Percentiles rank a stretch among this genome's conserved stretches.
These are phyloP conservation scores for Ramphastos sulfuratus DNA, from an alignment of 2,113 vertebrate genomes.

Conservation along the genomic window DNA sequence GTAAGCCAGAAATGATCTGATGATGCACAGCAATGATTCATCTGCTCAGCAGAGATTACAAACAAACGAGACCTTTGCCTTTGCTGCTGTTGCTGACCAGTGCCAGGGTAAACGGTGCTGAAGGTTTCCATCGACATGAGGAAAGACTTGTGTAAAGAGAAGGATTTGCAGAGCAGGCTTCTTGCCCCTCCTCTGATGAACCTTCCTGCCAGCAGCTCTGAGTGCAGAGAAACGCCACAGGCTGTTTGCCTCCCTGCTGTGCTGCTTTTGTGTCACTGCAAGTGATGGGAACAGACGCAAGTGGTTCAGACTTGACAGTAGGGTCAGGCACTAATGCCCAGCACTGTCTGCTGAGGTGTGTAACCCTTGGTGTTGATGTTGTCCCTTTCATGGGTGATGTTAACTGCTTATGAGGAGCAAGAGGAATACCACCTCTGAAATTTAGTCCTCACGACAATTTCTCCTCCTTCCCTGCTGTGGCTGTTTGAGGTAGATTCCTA, in stretches of 20 bases:
- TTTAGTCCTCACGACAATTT: neutral
- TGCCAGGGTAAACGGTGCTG: neutral
- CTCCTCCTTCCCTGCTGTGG: neutral
- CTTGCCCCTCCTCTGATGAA: neutral
- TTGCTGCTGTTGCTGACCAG: neutral
- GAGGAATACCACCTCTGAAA: neutral
- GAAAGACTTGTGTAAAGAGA: neutral
- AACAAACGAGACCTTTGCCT: slow-evolving; percentile 45
- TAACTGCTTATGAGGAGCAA: neutral
- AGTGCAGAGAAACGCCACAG: neutral
- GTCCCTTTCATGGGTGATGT: neutral
- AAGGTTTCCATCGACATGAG: neutral
- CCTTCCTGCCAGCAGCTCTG: neutral
- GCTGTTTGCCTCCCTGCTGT: neutral
- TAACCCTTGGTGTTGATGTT: neutral
- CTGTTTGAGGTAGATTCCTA: too few relatives aligned
- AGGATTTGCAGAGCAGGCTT: neutral
- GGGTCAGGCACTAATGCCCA: neutral
- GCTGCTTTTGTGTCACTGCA: neutral
- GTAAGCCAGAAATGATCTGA: slow-evolving; percentile 27
- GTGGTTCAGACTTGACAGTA: neutral
- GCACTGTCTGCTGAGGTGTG: neutral
- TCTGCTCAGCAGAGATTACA: slow-evolving; percentile 24
- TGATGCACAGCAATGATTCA: neutral
- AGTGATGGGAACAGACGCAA: neutral